Conservation (phyloP, 2,113 vertebrate genomes). For the Dolichallabes microphthalmus region DNA sequence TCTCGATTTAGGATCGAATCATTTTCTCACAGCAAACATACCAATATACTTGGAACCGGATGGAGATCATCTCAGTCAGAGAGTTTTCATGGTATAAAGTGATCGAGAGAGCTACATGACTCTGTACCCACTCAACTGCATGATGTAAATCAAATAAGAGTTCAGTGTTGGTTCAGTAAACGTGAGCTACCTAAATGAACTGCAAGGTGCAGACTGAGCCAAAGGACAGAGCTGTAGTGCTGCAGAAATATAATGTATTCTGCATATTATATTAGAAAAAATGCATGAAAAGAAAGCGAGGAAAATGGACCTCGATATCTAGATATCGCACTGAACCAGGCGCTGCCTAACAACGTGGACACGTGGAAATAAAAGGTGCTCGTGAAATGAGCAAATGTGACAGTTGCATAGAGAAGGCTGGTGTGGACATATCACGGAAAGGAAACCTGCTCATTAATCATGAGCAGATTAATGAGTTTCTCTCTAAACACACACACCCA, state of each 20-base stretch:
- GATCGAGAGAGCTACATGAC: not conserved
- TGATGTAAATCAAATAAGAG: not conserved
- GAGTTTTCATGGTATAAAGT: not conserved
- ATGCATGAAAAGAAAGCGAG: not conserved
- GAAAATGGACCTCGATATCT: constrained; percentile 24
- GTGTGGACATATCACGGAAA: constrained; percentile 64
- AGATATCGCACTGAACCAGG: constrained; percentile 17
- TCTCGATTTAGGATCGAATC: not conserved
- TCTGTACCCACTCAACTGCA: not conserved
- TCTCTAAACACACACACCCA: constrained; percentile 23
- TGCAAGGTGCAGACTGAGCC: not conserved
- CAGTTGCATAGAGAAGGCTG: constrained; percentile 65
- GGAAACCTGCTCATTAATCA: constrained; percentile 66
- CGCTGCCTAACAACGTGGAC: constrained; percentile 9
- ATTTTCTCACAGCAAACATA: not conserved
- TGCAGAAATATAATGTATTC: not conserved
- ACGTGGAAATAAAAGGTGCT: constrained; percentile 61
- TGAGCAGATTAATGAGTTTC: constrained; percentile 59
- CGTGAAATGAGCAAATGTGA: constrained; percentile 72
- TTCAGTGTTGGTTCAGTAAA: not conserved
- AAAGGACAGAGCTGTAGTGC: not conserved
- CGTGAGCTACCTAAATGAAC: not conserved
- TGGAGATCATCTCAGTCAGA: not conserved
- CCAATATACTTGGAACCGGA: not conserved
- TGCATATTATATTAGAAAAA: not conserved